Evolutionary conservation across 2,797 vertebrate species (phyloP), one percentile per base, ranked within the genome.

Genomic region (Onychomys arenicola): DNA sequence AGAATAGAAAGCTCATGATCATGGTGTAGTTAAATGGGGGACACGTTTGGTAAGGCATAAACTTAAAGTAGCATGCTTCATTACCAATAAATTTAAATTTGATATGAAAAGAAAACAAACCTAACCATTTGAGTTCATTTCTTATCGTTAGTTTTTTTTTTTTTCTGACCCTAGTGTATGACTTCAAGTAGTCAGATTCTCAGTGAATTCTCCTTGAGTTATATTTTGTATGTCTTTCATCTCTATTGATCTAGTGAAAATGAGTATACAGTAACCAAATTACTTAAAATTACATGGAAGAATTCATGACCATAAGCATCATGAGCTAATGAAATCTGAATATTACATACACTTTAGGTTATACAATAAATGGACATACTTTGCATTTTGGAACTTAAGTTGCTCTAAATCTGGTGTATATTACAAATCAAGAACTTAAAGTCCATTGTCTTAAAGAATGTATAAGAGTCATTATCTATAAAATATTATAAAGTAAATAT

Each of bases 401-500:
- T 91, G 57, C 4, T 12, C 46, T 94, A 5, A 59, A 81, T 76
- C 37, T 86, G 37, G 29, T 75, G 23, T n/a, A 27, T 80, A 59
- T 55, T 76, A 1, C 46, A 80, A 86, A 21, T 34, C 11, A 93
- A 52, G 52, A 78, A 3, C 32, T 84, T 75, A 94, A 46, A 7
- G 46, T 63, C n/a, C n/a, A 40, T 40, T 40, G 7, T 27, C 9
- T 80, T 27, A 59, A 82, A 76, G 78, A 86, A 34, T 10, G 14
- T 52, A 49, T 92, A 81, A 86, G 17, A 34, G 59, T 9, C 0
- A n/a, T 84, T 83, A 46, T 49, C 14, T 78, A 40, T 0, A 55
- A 57, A 95, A 82, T 11, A 91, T 11, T 89, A 7, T 32, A 91
- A 82, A 92, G 67, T 82, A 95, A 95, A 55, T 83, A 82, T 55